phyloP scores from a whole-genome alignment of 2,113 vertebrate genomes.

The Noturus placidus region DNA sequence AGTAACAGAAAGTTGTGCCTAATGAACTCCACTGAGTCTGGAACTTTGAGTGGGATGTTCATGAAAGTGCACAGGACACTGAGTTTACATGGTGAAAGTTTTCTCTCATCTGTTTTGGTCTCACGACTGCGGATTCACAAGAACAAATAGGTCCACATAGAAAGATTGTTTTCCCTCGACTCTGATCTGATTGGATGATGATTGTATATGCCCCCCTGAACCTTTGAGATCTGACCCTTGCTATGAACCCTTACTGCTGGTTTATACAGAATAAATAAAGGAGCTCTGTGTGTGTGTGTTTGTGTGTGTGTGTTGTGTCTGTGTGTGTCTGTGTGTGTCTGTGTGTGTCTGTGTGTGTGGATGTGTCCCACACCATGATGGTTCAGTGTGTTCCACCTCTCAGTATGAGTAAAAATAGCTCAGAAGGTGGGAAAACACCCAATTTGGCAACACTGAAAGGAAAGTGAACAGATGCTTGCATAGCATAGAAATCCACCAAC shows the following conservation, averaged over 20 bases:
- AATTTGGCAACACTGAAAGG: constrained; percentile 19
- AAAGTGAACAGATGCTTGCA: constrained; percentile 24
- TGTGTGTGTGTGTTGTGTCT: constrained; percentile 13
- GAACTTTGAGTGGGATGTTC: neutral
- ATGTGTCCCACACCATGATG: neutral
- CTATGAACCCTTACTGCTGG: neutral
- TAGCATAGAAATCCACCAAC: neutral
- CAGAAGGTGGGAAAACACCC: constrained; percentile 28
- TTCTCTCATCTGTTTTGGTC: neutral
- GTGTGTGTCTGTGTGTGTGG: constrained; percentile 5
- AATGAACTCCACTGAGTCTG: constrained; percentile 5
- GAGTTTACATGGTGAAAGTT: neutral
- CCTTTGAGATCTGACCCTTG: neutral
- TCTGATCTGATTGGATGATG: neutral
- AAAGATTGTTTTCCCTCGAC: neutral
- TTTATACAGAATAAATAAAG: neutral
- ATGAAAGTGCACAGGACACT: neutral
- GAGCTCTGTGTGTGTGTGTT: neutral
- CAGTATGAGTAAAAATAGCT: constrained; percentile 19
- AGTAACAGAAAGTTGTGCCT: neutral
- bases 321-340: constrained; percentile 10
- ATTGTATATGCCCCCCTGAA: neutral
- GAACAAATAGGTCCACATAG: neutral
- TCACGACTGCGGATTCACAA: neutral
- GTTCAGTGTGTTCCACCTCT: constrained; percentile 6